Evolutionary conservation across 2,113 vertebrate species (phyloP), one percentile per base, ranked within the genome.

Genomic region (Oreotrochilus melanogaster): DNA sequence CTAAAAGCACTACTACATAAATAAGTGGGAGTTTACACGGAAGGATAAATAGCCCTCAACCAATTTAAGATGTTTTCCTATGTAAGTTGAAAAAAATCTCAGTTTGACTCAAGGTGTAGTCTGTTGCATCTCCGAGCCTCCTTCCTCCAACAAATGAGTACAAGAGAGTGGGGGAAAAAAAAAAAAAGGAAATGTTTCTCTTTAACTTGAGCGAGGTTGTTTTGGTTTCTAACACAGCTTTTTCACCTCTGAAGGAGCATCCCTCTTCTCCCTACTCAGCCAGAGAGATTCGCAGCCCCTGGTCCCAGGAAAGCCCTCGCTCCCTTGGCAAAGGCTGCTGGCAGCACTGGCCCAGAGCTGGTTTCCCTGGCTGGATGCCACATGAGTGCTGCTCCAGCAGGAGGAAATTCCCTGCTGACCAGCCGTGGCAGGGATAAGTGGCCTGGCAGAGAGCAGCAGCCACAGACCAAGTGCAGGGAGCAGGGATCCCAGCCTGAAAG

Each of bases 331-430:
- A 14, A 28, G 65, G 69, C 80, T 95, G 64, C 92, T 95, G 93
- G 96, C 94, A 93, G 73, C 78, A 3, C 37, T 1, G 10, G 10
- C 72, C 78, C 2, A 19, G 92, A 74, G 92, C 62, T 64, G 75
- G 25, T 82, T 95, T 83, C 76, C n/a, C 72, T 96, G 95, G 92
- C 93, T 2, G 2, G 43, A 60, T 0, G 56, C 95, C 95, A 91
- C 2, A 7, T 0, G 4, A 93, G 42, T 5, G 5, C 78, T 92
- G 72, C 76, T 95, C 79, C 11, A 1, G 37, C 4, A 1, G 57
- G 75, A 95, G 86, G 96, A 93, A 92, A 95, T 91, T 95, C 93
- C 89, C 96, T 72, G 72, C 91, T 87, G 86, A 57, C 73, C 6
- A 5, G 51, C 80, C 17, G 4, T 0, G 7, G 81, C 11, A 0